A percentile compares a stretch with the other conserved stretches of the same genome.
Evolutionary conservation across 1,140 invertebrate genomes (phyloP).

Genomic region (Pseudobourletiella spinata): DNA sequence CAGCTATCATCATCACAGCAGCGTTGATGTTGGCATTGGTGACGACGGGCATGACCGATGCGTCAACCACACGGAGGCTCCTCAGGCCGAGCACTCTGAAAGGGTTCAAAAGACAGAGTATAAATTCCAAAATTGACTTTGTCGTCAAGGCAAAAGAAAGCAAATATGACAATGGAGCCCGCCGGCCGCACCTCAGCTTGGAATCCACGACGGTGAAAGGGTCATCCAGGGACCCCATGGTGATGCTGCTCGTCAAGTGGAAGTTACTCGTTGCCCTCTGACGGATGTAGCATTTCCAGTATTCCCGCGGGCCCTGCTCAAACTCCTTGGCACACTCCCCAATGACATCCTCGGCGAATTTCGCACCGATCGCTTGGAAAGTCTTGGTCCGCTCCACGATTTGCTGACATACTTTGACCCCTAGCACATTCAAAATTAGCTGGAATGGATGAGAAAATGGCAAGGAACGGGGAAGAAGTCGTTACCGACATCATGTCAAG

Average conservation of each 20-base stretch:
- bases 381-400: background rate
- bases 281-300: background rate
- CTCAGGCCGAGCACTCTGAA: conserved; percentile 31
- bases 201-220: conserved; percentile 39
- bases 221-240: conserved; percentile 42
- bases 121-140: background rate
- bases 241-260: background rate
- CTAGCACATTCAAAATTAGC: background rate
- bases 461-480: background rate
- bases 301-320: background rate
- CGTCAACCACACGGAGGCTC: conserved; percentile 40
- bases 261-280: background rate
- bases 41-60: conserved; percentile 40
- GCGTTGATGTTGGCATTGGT: conserved; percentile 38
- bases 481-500: background rate
- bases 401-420: background rate
- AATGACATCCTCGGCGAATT: background rate
- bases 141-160: conserved; percentile 14
- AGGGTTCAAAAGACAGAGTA: background rate
- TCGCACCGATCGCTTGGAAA: background rate
- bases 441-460: background rate
- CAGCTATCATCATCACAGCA: background rate
- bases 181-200: conserved; percentile 38
- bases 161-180: background rate
- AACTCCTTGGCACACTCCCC: background rate